Evolutionary conservation across 2,113 vertebrate species (phyloP), one percentile per base, ranked within the genome.

Genomic region (Tragelaphus strepsiceros): DNA sequence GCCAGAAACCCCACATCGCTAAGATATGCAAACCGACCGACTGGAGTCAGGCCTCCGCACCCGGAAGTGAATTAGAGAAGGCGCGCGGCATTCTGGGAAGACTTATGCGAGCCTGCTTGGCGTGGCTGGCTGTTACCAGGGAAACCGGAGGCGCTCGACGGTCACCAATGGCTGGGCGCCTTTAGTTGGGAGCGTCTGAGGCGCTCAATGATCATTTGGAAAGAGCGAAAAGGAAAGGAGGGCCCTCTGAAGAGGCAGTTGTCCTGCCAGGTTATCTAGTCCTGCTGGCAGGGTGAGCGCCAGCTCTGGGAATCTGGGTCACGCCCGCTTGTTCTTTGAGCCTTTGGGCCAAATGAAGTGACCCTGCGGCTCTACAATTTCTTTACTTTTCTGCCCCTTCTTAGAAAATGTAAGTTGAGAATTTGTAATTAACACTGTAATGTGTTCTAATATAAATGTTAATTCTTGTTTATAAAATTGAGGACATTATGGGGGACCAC

Each of bases 21-120:
- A 2, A 9, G 10, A 22, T 6, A 6, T 0, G 4, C 30, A 0
- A 10, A 3, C 5, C 7, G 12, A 74, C n/a, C n/a, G 10, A 3
- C n/a, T 2, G 62, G 43, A 54, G 43, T 8, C 5, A 2, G 62
- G 0, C 81, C 32, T 19, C 14, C 11, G 19, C 22, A 3, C 43
- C 32, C 82, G 85, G 97, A 98, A 95, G 85, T 39, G 51, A 43
- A 54, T 1, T 32, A 0, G 7, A 5, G 13, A 8, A 32, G 62
- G 82, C 43, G 92, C 90, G 19, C 26, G 1, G 98, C 84, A 64
- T 94, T 61, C 92, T 92, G 97, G 98, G 97, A 97, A 90, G 32
- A n/a, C 61, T 46, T 54, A 6, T 6, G 49, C 1, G 4, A 15
- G 84, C 14, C 0, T 24, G 3, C 6, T 16, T 3, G 9, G 19